These are phyloP conservation scores for Gallinago solitaria DNA, from an alignment of 2,797 vertebrate genomes.

Conservation along the genomic window DNA sequence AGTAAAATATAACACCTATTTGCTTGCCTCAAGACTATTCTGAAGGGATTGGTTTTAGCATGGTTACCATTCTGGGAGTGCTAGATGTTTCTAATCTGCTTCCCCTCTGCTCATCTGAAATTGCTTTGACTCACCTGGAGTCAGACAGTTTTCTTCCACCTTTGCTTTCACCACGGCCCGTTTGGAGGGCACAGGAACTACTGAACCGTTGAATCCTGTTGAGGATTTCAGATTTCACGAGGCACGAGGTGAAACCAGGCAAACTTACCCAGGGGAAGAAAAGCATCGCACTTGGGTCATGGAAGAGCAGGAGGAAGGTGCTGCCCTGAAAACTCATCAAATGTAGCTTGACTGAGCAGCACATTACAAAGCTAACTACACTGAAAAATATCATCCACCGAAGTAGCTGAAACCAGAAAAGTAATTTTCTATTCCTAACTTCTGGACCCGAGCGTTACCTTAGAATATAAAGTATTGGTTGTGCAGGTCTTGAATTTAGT, in stretches of 20 bases:
- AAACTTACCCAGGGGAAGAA: background rate
- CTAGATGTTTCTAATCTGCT: background rate
- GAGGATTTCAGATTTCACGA: background rate
- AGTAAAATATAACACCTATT: background rate
- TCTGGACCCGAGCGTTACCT: background rate
- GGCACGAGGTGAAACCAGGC: background rate
- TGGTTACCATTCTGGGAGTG: background rate
- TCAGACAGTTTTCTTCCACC: background rate
- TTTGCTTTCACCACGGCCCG: background rate
- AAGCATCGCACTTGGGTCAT: background rate
- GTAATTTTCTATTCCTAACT: slow-evolving; percentile 4
- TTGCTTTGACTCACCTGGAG: background rate
- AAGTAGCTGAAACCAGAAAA: background rate
- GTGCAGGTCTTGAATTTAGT: background rate
- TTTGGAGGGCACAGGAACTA: background rate
- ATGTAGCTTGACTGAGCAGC: background rate
- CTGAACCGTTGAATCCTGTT: background rate
- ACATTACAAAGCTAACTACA: background rate
- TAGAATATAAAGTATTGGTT: background rate
- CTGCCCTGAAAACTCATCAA: background rate
- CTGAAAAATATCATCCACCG: background rate
- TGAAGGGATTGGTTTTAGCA: background rate
- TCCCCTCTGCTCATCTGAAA: background rate
- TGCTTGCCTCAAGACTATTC: background rate
- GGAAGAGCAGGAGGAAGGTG: background rate